phyloP scores from a whole-genome alignment of 2,888 invertebrate species.

The Lamellibrachia columna region DNA sequence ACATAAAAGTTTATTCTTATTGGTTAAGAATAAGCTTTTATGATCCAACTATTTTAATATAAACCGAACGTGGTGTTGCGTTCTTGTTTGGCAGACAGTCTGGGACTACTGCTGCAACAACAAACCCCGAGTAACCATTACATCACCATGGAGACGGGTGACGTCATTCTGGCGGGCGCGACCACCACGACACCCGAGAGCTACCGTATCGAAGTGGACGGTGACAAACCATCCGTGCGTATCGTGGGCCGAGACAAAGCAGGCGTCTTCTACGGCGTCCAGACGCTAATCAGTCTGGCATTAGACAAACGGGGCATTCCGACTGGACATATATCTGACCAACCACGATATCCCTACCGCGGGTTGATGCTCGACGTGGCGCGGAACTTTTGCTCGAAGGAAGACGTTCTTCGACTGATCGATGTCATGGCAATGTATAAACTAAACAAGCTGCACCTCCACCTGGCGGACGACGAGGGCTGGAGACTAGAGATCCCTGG shows the following conservation, averaged over 20 bases:
- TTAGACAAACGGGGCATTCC: not conserved
- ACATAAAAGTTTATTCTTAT: no score
- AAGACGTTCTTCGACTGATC: slow-evolving; percentile 43
- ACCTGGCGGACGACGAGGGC: slow-evolving; percentile 62
- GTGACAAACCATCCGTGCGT: slow-evolving; percentile 39
- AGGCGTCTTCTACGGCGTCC: slow-evolving; percentile 54
- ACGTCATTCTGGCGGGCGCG: not conserved
- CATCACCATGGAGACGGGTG: not conserved
- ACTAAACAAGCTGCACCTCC: slow-evolving; percentile 60
- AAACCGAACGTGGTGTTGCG: not conserved
- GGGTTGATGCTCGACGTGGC: slow-evolving; percentile 61
- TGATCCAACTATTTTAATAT: not conserved
- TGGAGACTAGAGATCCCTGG: slow-evolving; percentile 63
- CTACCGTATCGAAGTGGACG: slow-evolving; percentile 44
- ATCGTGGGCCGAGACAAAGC: slow-evolving; percentile 39
- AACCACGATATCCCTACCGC: slow-evolving; percentile 55
- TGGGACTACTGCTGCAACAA: not conserved
- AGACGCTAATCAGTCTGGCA: slow-evolving; percentile 47
- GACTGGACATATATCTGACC: slow-evolving; percentile 44
- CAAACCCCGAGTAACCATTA: not conserved
- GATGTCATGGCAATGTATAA: slow-evolving; percentile 61
- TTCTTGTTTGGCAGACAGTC: not conserved
- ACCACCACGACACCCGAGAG: slow-evolving; percentile 41
- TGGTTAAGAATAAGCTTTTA: no score
- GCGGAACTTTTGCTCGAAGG: slow-evolving; percentile 52